A percentile compares a stretch with the other conserved stretches of the same genome.
Conservation (phyloP, 2,888 invertebrate genomes). For the Ligdia adustata region DNA sequence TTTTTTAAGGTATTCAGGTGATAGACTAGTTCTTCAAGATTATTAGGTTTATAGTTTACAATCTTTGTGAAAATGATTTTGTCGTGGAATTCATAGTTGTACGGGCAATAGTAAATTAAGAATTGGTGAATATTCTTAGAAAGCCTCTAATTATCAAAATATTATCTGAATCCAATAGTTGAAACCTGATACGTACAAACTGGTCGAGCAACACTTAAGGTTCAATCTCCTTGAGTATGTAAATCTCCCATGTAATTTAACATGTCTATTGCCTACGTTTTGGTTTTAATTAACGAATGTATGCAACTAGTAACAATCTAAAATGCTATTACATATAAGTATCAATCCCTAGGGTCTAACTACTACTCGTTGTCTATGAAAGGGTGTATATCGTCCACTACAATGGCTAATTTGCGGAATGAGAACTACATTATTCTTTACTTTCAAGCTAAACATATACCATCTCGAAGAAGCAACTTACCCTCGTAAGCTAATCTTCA, state of each 20-base stretch:
- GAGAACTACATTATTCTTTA: no score
- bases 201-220: constrained; percentile 15
- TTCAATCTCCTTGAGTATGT: constrained; percentile 23
- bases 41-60: background rate
- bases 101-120: background rate
- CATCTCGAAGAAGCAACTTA: no score
- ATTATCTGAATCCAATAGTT: constrained; percentile 9
- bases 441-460: no score
- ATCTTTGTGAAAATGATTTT: background rate
- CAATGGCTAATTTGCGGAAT: no score
- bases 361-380: no score
- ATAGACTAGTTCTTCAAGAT: background rate
- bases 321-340: no score
- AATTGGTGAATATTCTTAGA: constrained; percentile 15
- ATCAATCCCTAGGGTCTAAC: no score
- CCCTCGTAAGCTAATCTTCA: no score
- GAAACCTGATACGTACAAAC: constrained; percentile 16
- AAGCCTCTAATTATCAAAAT: constrained; percentile 9
- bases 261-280: constrained; percentile 4
- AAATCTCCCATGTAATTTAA: constrained; percentile 16
- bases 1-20: constrained; percentile 12
- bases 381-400: no score
- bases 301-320: constrained; percentile 11
- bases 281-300: constrained; percentile 7
- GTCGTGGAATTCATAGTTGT: background rate